phyloP scores from a whole-genome alignment of 2,113 vertebrate genomes.

The Puntigrus tetrazona region DNA sequence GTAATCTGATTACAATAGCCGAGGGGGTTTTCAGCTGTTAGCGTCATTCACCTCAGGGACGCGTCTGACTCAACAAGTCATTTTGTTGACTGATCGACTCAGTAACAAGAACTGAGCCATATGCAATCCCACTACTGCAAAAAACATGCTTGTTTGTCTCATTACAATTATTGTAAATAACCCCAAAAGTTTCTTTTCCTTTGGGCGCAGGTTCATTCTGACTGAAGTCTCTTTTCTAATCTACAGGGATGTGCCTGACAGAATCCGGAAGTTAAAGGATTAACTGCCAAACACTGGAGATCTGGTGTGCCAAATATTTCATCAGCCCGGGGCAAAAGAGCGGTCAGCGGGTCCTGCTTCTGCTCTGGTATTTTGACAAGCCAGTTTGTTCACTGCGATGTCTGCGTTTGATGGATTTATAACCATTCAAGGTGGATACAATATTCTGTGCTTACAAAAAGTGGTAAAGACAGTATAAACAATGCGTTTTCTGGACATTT shows the following conservation, averaged over 20 bases:
- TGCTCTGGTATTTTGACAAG: not conserved
- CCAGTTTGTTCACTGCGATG: not conserved
- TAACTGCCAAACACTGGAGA: slow-evolving; percentile 60
- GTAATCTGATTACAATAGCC: slow-evolving; percentile 53
- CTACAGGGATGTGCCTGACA: slow-evolving; percentile 46
- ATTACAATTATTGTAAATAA: not conserved
- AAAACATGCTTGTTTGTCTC: not conserved
- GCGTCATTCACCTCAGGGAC: slow-evolving; percentile 47
- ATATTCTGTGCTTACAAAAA: not conserved
- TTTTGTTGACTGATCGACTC: slow-evolving; percentile 27
- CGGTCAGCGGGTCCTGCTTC: not conserved
- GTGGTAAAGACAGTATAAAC: not conserved
- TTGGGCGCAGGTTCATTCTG: not conserved
- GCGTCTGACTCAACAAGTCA: slow-evolving; percentile 32
- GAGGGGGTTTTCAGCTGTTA: slow-evolving; percentile 39
- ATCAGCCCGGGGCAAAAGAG: not conserved
- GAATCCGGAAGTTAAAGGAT: slow-evolving; percentile 68
- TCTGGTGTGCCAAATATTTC: slow-evolving; percentile 57
- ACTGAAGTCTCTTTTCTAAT: slow-evolving; percentile 24
- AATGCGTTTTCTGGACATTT: slow-evolving; percentile 47
- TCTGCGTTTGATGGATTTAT: slow-evolving; percentile 14
- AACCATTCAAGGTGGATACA: not conserved
- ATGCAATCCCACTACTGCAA: slow-evolving; percentile 12
- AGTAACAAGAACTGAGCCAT: slow-evolving; percentile 42
- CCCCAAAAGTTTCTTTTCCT: not conserved